Percentiles rank a stretch among this genome's conserved stretches.
Conservation (phyloP, 1,140 invertebrate genomes). For the Condylostylus longicornis region DNA sequence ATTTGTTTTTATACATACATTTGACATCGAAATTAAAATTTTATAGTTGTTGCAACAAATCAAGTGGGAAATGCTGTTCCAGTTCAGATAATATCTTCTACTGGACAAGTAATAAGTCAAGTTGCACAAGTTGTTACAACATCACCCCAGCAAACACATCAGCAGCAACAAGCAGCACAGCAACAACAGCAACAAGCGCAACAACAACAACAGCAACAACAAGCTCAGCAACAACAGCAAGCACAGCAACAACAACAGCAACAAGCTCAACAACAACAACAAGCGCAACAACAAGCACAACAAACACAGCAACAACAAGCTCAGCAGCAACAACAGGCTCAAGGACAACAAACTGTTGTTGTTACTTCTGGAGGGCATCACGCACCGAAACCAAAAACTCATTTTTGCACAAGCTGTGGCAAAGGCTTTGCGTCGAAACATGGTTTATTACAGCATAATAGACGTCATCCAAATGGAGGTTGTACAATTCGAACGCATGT, state of each 20-base stretch:
- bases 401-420: constrained; percentile 66
- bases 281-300: constrained; percentile 19
- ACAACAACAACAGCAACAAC: constrained; percentile 18
- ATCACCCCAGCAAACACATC: constrained; percentile 25
- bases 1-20: no score
- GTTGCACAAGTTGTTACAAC: constrained; percentile 29
- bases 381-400: constrained; percentile 50
- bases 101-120: constrained; percentile 30
- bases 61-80: constrained; percentile 27
- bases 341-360: no score
- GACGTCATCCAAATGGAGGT: constrained; percentile 58
- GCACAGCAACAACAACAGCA: constrained; percentile 12
- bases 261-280: constrained; percentile 16
- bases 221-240: constrained; percentile 8
- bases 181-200: constrained; percentile 16
- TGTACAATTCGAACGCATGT: constrained; percentile 65
- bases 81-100: constrained; percentile 32
- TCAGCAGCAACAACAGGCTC: constrained; percentile 22
- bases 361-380: no score
- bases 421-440: constrained; percentile 72
- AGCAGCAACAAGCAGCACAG: constrained; percentile 21
- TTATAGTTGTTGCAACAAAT: constrained; percentile 26
- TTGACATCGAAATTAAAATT: no score
- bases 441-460: constrained; percentile 59
- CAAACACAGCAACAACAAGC: constrained; percentile 23